These are phyloP conservation scores for Upupa epops DNA, from an alignment of 2,113 vertebrate genomes.

Conservation along the genomic window DNA sequence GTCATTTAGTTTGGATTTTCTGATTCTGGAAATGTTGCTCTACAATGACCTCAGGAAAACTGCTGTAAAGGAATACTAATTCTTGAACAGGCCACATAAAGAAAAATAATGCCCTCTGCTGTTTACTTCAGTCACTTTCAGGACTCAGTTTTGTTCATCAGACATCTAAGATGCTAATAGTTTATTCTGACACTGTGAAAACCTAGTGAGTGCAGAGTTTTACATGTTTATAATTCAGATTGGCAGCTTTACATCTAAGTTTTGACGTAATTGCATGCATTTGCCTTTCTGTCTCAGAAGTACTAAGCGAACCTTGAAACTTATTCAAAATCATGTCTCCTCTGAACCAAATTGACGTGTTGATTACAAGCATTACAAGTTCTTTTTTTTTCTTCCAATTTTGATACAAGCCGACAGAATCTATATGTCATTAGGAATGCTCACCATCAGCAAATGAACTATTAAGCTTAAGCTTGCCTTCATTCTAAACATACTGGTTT, in stretches of 20 bases:
- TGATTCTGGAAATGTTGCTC: neutral
- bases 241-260: constrained; percentile 54
- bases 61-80: neutral
- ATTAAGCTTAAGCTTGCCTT: neutral
- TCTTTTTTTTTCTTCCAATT: constrained; percentile 6
- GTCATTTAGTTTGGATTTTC: neutral
- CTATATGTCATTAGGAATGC: neutral
- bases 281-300: constrained; percentile 6
- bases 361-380: constrained; percentile 57
- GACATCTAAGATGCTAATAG: neutral
- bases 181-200: neutral
- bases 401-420: constrained; percentile 7
- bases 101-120: constrained; percentile 35
- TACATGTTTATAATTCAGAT: constrained; percentile 31
- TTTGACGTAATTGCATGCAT: constrained; percentile 9
- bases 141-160: neutral
- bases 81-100: neutral
- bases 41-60: neutral
- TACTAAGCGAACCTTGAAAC: constrained; percentile 14
- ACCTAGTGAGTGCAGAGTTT: neutral
- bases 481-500: neutral
- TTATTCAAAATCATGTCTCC: constrained; percentile 10
- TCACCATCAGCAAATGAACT: neutral
- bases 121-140: neutral
- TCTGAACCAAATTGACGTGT: constrained; percentile 37